These are phyloP conservation scores for Ahaetulla prasina DNA, from an alignment of 2,113 vertebrate genomes.

Conservation along the genomic window DNA sequence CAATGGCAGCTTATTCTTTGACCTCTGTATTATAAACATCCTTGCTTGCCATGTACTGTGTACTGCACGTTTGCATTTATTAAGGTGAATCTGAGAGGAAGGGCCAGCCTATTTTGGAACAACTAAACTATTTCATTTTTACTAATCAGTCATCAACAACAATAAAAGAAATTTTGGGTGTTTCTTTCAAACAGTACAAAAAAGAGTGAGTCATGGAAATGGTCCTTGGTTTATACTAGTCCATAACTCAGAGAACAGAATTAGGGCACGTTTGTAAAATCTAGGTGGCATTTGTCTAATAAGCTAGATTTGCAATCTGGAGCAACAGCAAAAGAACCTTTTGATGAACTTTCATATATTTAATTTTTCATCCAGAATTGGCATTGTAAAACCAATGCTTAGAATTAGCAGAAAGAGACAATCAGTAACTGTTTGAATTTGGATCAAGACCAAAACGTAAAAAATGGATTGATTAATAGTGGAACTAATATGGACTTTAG, in stretches of 20 bases:
- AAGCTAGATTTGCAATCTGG: not conserved
- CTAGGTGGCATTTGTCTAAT: not conserved
- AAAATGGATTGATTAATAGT: not conserved
- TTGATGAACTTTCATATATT: not conserved
- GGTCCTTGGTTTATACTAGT: conserved; percentile 13
- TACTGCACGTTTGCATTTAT: conserved; percentile 41
- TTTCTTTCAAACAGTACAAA: conserved; percentile 33
- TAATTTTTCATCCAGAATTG: not conserved
- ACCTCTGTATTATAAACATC: conserved; percentile 53
- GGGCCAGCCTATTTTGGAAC: conserved; percentile 37
- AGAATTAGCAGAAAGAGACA: not conserved
- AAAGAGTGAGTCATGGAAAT: conserved; percentile 31
- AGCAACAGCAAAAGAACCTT: not conserved
- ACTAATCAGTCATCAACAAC: conserved; percentile 45
- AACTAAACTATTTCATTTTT: conserved; percentile 21
- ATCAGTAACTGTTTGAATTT: not conserved
- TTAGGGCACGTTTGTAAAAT: not conserved
- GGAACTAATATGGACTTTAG: not conserved
- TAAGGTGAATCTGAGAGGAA: conserved; percentile 40
- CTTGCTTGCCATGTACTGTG: conserved; percentile 39
- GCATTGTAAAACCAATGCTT: not conserved
- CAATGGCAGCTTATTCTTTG: conserved; percentile 58
- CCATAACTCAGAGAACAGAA: not conserved
- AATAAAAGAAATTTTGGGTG: not conserved
- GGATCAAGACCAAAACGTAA: not conserved